Conservation (phyloP, 2,888 invertebrate species). For the Chrysotoxum bicinctum region DNA sequence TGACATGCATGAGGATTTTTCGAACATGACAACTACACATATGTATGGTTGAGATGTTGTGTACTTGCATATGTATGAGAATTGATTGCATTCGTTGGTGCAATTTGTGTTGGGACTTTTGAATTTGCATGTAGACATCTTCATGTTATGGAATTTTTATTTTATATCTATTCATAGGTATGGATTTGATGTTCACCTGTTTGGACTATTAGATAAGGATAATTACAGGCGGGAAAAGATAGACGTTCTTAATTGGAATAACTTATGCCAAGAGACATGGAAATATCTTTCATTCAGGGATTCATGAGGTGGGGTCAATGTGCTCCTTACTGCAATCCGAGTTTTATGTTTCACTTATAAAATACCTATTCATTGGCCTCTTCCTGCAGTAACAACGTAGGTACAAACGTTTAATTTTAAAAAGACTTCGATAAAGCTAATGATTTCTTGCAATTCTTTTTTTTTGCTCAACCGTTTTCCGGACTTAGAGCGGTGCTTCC, state of each 20-base stretch:
- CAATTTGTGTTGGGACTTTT: slow-evolving; percentile 32
- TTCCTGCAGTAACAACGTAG: too few species aligned
- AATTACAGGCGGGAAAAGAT: neutral
- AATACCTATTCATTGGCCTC: too few species aligned
- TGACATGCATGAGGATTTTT: slow-evolving; percentile 19
- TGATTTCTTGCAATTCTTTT: too few species aligned
- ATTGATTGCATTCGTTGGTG: slow-evolving; percentile 26
- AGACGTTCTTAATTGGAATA: neutral
- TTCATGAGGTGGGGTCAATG: too few species aligned
- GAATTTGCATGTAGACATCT: slow-evolving; percentile 34
- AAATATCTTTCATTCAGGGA: too few species aligned
- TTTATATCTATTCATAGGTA: neutral
- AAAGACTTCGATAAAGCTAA: too few species aligned
- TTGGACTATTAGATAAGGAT: neutral
- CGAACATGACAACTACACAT: neutral
- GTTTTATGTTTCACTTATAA: too few species aligned
- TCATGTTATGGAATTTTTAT: neutral
- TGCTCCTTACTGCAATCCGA: too few species aligned
- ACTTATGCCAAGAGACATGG: neutral
- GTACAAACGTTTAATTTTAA: too few species aligned
- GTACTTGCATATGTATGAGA: too few species aligned
- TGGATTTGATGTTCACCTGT: slow-evolving; percentile 27
- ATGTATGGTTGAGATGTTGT: neutral
- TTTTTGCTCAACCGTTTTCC: too few species aligned
- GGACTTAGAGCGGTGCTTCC: too few species aligned